Conservation (phyloP, 2,113 vertebrate genomes). For the Capreolus pygargus region DNA sequence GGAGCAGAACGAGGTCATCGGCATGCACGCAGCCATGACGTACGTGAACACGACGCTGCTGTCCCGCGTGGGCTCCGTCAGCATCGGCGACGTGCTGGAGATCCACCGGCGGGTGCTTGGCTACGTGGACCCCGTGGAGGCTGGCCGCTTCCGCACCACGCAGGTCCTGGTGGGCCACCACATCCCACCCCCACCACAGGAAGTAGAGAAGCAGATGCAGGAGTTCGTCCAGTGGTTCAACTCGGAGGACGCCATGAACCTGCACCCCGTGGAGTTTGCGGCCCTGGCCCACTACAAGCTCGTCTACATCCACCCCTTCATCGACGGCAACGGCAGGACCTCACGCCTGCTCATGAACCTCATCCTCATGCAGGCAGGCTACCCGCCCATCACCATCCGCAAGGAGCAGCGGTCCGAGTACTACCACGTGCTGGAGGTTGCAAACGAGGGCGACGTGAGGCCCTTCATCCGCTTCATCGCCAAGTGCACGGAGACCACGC, state of each 20-base stretch:
- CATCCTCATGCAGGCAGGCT: slow-evolving; percentile 94
- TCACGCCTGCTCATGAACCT: slow-evolving; percentile 97
- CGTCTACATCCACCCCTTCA: slow-evolving; percentile 96
- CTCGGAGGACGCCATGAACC: slow-evolving; percentile 90
- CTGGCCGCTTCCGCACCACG: slow-evolving; percentile 88
- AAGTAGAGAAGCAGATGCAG: slow-evolving; percentile 92
- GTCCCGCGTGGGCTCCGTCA: slow-evolving; percentile 86
- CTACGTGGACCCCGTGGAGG: slow-evolving; percentile 94
- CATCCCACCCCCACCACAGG: slow-evolving; percentile 91
- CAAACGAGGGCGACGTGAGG: slow-evolving; percentile 95
- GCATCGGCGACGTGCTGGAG: slow-evolving; percentile 88
- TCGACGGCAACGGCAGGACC: slow-evolving; percentile 95
- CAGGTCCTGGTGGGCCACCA: slow-evolving; percentile 98
- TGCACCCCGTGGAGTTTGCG: slow-evolving; percentile 95
- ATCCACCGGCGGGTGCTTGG: slow-evolving; percentile 95
- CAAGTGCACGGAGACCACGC: slow-evolving; percentile 93
- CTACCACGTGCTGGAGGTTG: slow-evolving; percentile 90
- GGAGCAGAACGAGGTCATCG: slow-evolving; percentile 97
- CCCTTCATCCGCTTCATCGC: slow-evolving; percentile 98
- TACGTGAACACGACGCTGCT: slow-evolving; percentile 94
- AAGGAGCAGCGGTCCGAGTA: slow-evolving; percentile 96
- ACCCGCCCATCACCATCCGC: slow-evolving; percentile 94
- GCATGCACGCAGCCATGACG: slow-evolving; percentile 94
- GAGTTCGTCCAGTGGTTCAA: slow-evolving; percentile 97
- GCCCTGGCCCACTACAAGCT: slow-evolving; percentile 96